Base-by-base conservation (phyloP, 2,113 vertebrate genomes). In the Crocuta crocuta region DNA sequence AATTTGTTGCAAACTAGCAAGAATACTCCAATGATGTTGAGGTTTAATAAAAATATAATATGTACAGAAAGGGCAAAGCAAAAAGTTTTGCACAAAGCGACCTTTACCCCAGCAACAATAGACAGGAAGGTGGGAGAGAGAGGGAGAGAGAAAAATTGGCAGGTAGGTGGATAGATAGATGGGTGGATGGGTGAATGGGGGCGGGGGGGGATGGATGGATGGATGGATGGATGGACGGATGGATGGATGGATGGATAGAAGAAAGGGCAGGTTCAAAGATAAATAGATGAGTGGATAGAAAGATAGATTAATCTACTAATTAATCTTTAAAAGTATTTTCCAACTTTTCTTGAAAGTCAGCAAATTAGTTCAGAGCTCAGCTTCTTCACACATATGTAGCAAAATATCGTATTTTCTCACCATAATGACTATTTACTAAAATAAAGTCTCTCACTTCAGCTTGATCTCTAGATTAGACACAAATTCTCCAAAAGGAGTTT, bases 1-100 rank as follows among this genome's bases (percentile, higher is more conserved):
- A 53, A 80, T 70, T 68, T 50, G 12, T 65, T 79, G 23, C 5
- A 83, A 10, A 33, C 21, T 70, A 43, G 2, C 43, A 19, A 80
- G 74, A 63, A 74, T 80, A 58, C 12, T 89, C 87, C 35, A 7
- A n/a, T 43, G 53, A 68, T 63, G 10, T 84, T 94, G 55, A 92
- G 35, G 53, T 63, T 82, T 89, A 94, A 94, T 95, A 31, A 80
- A 97, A 85, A 10, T 24, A 31, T 23, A 78, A 24, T 71, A 66
- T 81, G 5, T 81, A 45, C 12, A 85, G 35, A 82, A 93, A 87
- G 23, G 5, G 21, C 61, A 78, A 81, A 26, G 7, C n/a, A 58
- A 80, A 61, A 61, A 58, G 10, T 45, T 74, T 4, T 10, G 17
- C 39, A 31, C 3, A 55, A 95, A 21, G 7, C 2, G 7, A 48